phyloP scores from a whole-genome alignment of 2,888 invertebrate genomes.

The Rapana venosa region DNA sequence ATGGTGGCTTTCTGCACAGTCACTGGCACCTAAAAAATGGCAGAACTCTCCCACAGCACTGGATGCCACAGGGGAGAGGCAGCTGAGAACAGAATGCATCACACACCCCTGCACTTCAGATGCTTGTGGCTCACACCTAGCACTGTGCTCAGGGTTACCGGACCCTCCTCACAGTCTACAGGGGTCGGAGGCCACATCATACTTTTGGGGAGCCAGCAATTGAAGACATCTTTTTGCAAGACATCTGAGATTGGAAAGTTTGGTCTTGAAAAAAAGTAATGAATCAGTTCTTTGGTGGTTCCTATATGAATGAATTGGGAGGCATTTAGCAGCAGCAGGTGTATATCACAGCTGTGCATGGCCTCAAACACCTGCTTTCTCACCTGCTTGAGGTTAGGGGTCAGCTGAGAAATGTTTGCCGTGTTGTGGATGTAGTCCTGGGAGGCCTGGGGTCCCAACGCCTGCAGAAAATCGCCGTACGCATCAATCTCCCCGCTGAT shows the following conservation, averaged over 20 bases:
- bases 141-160: neutral
- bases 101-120: slow-evolving; percentile 63
- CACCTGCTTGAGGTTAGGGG: slow-evolving; percentile 61
- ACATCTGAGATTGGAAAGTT: slow-evolving; percentile 63
- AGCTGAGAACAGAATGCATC: slow-evolving; percentile 72
- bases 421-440: slow-evolving; percentile 71
- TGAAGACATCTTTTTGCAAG: slow-evolving; percentile 69
- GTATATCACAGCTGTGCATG: slow-evolving; percentile 70
- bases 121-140: neutral
- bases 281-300: slow-evolving; percentile 77
- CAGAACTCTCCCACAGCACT: slow-evolving; percentile 77
- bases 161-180: slow-evolving; percentile 44
- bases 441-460: slow-evolving; percentile 74
- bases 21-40: slow-evolving; percentile 71
- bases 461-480: slow-evolving; percentile 80
- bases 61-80: slow-evolving; percentile 56
- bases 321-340: slow-evolving; percentile 74
- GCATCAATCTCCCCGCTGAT: slow-evolving; percentile 79
- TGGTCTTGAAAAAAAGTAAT: slow-evolving; percentile 71
- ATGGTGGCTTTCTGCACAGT: slow-evolving; percentile 71
- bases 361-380: slow-evolving; percentile 71
- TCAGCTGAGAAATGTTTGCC: slow-evolving; percentile 68
- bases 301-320: slow-evolving; percentile 80
- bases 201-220: slow-evolving; percentile 55
- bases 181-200: neutral